Percentiles rank a stretch among this genome's conserved stretches.
phyloP scores from a whole-genome alignment of 2,888 invertebrate genomes.

The Zeuzera pyrina region DNA sequence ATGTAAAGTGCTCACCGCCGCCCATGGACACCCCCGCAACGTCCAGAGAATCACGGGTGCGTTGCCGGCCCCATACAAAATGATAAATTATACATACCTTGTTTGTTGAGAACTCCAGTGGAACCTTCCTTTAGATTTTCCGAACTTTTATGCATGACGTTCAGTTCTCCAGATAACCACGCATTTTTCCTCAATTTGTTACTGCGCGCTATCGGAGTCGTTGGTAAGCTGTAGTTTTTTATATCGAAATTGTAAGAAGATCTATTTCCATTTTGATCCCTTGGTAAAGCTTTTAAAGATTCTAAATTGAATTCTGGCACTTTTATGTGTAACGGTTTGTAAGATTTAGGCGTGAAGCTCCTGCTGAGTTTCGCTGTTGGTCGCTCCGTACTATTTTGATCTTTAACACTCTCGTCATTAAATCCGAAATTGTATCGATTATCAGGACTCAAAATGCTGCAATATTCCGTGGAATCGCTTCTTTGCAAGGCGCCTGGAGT shows the following conservation, averaged over 20 bases:
- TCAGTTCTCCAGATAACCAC: conserved; percentile 64
- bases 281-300: conserved; percentile 45
- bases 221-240: conserved; percentile 61
- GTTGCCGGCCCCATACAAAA: too few species aligned
- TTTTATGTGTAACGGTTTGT: conserved; percentile 61
- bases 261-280: conserved; percentile 31
- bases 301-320: conserved; percentile 58
- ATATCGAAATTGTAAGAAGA: conserved; percentile 65
- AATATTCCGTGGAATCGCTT: conserved; percentile 67
- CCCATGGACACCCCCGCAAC: too few species aligned
- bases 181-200: conserved; percentile 69
- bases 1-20: background rate
- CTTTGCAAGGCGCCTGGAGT: conserved; percentile 50
- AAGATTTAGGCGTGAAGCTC: conserved; percentile 62
- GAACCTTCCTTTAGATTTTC: conserved; percentile 16
- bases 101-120: background rate
- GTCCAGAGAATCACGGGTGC: too few species aligned
- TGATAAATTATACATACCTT: background rate
- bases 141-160: conserved; percentile 20
- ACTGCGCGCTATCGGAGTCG: conserved; percentile 68
- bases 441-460: conserved; percentile 60
- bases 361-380: conserved; percentile 46
- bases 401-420: conserved; percentile 33
- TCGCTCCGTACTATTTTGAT: conserved; percentile 34
- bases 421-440: conserved; percentile 29